A percentile compares a stretch with the other conserved stretches of the same genome.
These are phyloP conservation scores for Xyrichtys novacula DNA, from an alignment of 2,797 vertebrate genomes.

Conservation along the genomic window DNA sequence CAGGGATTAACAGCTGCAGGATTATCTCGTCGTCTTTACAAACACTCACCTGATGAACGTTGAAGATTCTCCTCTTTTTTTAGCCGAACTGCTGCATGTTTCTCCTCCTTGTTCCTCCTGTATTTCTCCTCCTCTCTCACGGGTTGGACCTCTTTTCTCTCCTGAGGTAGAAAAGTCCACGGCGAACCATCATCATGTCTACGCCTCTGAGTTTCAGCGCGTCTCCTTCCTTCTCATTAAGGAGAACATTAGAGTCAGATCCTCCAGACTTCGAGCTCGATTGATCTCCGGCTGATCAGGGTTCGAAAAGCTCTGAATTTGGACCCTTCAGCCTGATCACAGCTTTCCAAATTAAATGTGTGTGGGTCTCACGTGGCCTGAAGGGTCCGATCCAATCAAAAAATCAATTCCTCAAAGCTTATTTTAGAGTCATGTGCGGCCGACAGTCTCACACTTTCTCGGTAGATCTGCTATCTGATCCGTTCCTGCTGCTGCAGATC, in stretches of 20 bases:
- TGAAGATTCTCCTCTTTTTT: conserved; percentile 35
- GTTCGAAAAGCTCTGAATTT: conserved; percentile 32
- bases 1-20: background rate
- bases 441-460: conserved; percentile 66
- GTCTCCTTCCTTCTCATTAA: conserved; percentile 42
- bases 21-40: too few relatives aligned
- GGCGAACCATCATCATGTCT: conserved; percentile 74
- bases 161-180: conserved; percentile 65
- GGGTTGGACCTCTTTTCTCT: conserved; percentile 75
- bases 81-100: conserved; percentile 77
- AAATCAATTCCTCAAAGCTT: conserved; percentile 53
- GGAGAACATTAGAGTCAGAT: conserved; percentile 53
- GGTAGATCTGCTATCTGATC: conserved; percentile 78
- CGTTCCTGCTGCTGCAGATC: conserved; percentile 76
- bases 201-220: conserved; percentile 31
- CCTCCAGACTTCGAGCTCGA: conserved; percentile 28
- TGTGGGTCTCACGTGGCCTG: conserved; percentile 30
- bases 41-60: conserved; percentile 71
- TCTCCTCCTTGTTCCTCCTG: conserved; percentile 34
- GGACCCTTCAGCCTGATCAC: conserved; percentile 32
- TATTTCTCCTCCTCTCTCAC: conserved; percentile 47
- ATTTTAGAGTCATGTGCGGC: conserved; percentile 51
- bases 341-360: conserved; percentile 38
- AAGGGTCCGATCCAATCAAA: conserved; percentile 54
- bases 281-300: conserved; percentile 49